Evolutionary conservation across 2,888 invertebrate genomes (phyloP), one percentile per base, ranked within the genome.

Genomic region (Thereva unica): DNA sequence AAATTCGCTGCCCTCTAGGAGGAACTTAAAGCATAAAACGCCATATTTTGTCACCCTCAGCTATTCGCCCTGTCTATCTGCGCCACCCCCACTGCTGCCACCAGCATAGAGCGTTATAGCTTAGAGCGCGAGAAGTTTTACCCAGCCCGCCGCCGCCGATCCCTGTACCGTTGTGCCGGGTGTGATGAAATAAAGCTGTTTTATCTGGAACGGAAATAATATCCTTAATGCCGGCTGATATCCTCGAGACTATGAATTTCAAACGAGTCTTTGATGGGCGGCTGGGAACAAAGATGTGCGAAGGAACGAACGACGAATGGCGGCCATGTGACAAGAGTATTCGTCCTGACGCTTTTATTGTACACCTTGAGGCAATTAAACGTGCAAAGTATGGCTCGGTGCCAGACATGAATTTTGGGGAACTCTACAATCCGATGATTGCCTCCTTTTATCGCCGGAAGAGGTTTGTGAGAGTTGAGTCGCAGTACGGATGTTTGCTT

Each of bases 191-290:
- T 66, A 66, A 66, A 66, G 57, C 57, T 57, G 66, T 57, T 66
- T 66, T 57, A 66, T 66, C 57, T 66, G 57, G 57, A 50, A 59
- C 66, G 66, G 66, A 66, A 66, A 66, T 66, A 66, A 66, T 66
- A 66, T 66, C 57, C 66, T 66, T 66, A 66, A 66, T 66, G 52
- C 55, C 56, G 55, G 56, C 37, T 65, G 65, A 65, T 65, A 65
- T 65, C 65, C 65, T 41, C 42, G 34, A 56, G 56, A 65, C 66
- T 57, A 66, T 66, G 66, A 59, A 66, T 66, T 66, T 59, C 59
- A 53, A 64, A 61, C 61, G 61, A 64, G 64, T 45, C 64, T 54
- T 64, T 64, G 64, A 64, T 64, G 64, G 42, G 64, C 53, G 53
- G 38, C 53, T 64, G 37, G 23, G 23, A 64, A 54, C 44, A 37